Percentiles rank a stretch among this genome's conserved stretches.
Evolutionary conservation across 2,888 invertebrate genomes (phyloP).

Genomic region (Deladenus siricidicola): DNA sequence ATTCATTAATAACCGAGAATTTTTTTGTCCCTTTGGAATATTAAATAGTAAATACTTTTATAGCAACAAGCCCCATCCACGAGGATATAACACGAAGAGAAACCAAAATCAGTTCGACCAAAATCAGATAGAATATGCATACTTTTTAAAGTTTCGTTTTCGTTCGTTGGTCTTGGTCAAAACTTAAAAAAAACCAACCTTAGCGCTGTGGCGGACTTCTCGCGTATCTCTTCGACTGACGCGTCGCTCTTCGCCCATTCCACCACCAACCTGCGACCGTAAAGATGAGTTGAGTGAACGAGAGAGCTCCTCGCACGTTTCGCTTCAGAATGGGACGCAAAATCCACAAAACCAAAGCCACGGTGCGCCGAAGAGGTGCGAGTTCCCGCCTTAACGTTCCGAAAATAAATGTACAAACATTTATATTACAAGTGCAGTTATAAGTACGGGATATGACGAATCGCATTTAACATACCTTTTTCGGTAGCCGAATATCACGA

Average conservation of each 20-base stretch:
- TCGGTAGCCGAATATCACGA: constrained; percentile 78
- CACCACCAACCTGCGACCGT: constrained; percentile 82
- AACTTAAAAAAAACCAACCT: constrained; percentile 17
- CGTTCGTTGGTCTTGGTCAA: too few species aligned
- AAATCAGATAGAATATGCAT: too few species aligned
- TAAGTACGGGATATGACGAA: background rate
- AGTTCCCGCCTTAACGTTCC: constrained; percentile 19
- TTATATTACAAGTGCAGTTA: background rate
- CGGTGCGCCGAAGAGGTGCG: constrained; percentile 62
- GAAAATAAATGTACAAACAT: background rate
- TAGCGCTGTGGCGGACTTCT: constrained; percentile 42
- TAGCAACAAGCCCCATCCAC: too few species aligned
- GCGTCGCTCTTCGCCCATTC: constrained; percentile 80
- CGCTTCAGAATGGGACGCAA: constrained; percentile 75
- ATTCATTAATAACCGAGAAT: too few species aligned
- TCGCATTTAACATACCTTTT: constrained; percentile 63
- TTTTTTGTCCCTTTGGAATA: too few species aligned
- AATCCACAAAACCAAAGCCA: constrained; percentile 95
- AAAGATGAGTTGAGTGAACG: constrained; percentile 89
- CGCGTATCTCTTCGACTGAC: constrained; percentile 68
- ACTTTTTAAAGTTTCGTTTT: too few species aligned
- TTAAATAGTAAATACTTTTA: too few species aligned
- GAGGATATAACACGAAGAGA: too few species aligned
- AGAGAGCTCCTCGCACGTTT: constrained; percentile 76
- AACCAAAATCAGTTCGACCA: too few species aligned